These are phyloP conservation scores for Unio delphinus DNA, from an alignment of 2,888 invertebrate genomes.

Conservation along the genomic window DNA sequence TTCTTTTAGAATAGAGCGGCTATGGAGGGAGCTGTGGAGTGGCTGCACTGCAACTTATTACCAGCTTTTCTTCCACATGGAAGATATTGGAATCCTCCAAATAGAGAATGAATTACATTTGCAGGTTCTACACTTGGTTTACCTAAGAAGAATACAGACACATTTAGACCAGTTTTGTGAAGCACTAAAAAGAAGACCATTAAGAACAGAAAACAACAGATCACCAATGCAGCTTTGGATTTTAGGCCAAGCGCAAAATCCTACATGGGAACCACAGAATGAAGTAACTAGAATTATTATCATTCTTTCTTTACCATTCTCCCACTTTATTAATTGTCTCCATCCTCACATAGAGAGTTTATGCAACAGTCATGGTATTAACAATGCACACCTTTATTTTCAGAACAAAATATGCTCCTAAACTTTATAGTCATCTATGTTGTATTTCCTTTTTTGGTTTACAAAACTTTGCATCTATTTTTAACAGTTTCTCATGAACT, in stretches of 20 bases:
- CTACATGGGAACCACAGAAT: background rate
- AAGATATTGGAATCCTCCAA: constrained; percentile 2
- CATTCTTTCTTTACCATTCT: too few relatives aligned
- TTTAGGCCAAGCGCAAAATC: constrained; percentile 4
- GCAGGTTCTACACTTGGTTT: constrained; percentile 13
- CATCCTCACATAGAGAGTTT: too few relatives aligned
- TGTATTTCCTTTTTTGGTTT: too few relatives aligned
- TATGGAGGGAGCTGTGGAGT: constrained; percentile 28
- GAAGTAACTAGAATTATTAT: background rate
- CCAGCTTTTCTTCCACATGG: constrained; percentile 17
- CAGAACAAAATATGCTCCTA: too few relatives aligned
- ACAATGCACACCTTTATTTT: too few relatives aligned
- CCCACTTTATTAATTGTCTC: too few relatives aligned
- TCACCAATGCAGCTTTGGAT: constrained; percentile 5
- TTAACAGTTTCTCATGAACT: too few relatives aligned
- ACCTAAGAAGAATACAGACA: constrained; percentile 15
- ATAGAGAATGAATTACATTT: constrained; percentile 9
- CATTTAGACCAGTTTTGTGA: constrained; percentile 5
- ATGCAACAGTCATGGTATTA: too few relatives aligned
- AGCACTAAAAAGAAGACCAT: too few relatives aligned
- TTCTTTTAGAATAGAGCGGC: constrained; percentile 13
- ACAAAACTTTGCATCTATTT: too few relatives aligned
- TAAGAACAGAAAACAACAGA: too few relatives aligned
- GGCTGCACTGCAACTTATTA: constrained; percentile 16
- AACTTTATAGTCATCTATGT: too few relatives aligned